Conservation (phyloP, 2,888 invertebrate genomes). For the Parthenolecanium corni region DNA sequence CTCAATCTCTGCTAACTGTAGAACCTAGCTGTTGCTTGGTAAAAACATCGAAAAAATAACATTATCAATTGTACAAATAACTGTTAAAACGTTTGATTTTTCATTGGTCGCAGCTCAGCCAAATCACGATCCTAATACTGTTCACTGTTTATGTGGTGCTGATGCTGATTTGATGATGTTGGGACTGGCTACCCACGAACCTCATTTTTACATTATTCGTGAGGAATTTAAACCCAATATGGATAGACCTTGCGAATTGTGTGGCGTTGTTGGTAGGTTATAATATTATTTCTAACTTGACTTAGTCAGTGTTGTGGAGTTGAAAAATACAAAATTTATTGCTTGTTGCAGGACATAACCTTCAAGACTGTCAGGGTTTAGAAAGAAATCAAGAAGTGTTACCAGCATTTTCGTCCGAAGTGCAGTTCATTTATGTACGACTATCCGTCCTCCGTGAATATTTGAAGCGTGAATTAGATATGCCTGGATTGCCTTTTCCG, state of each 20-base stretch:
- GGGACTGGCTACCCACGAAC: slow-evolving; percentile 96
- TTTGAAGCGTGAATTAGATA: slow-evolving; percentile 71
- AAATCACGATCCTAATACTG: slow-evolving; percentile 94
- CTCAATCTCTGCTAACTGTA: no score
- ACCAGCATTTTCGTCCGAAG: slow-evolving; percentile 52
- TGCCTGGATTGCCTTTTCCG: slow-evolving; percentile 85
- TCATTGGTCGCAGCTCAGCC: slow-evolving; percentile 52
- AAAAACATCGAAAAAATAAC: no score
- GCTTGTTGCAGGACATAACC: slow-evolving; percentile 59
- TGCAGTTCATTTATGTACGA: slow-evolving; percentile 85
- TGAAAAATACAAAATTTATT: not conserved
- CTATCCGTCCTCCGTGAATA: slow-evolving; percentile 87
- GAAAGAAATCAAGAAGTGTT: slow-evolving; percentile 31
- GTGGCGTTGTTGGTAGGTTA: slow-evolving; percentile 60
- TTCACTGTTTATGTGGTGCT: slow-evolving; percentile 94
- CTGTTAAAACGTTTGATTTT: not conserved
- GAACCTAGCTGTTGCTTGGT: no score
- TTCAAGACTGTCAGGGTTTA: slow-evolving; percentile 54
- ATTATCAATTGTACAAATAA: no score
- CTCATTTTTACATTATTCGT: slow-evolving; percentile 94
- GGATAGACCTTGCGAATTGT: slow-evolving; percentile 89
- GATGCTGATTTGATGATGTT: slow-evolving; percentile 98
- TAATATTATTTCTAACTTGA: not conserved
- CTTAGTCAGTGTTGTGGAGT: not conserved
- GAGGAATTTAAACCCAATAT: slow-evolving; percentile 98